These are phyloP conservation scores for Melieria crassipennis DNA, from an alignment of 2,888 invertebrate genomes.

Conservation along the genomic window DNA sequence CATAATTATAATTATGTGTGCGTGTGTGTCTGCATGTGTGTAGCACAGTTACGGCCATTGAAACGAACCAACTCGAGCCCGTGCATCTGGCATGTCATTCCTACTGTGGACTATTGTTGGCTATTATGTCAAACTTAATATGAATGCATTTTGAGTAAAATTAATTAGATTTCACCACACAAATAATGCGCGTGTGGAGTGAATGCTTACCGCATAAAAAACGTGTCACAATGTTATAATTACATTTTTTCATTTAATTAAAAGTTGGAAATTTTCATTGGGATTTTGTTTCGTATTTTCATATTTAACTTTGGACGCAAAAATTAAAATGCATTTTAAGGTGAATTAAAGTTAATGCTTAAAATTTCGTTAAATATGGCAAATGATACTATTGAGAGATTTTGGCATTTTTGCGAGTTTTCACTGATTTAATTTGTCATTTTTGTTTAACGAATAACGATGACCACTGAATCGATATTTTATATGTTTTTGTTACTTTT, in stretches of 20 bases:
- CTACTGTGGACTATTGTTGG: too few relatives aligned
- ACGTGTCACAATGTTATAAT: conserved; percentile 3
- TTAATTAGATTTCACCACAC: conserved; percentile 13
- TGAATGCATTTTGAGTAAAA: neutral
- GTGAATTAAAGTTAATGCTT: conserved; percentile 27
- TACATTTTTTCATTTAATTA: conserved; percentile 6
- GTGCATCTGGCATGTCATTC: too few relatives aligned
- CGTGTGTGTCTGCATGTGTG: neutral
- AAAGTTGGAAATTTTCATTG: neutral
- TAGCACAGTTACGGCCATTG: neutral
- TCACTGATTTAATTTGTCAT: conserved; percentile 33
- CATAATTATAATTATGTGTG: neutral
- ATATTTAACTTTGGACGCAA: conserved; percentile 1
- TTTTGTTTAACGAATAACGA: conserved; percentile 53
- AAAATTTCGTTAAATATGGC: conserved; percentile 34
- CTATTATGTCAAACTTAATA: too few relatives aligned
- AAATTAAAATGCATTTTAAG: conserved; percentile 28
- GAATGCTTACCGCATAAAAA: neutral
- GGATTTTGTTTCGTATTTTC: neutral
- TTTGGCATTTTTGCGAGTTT: conserved; percentile 32
- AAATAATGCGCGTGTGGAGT: neutral
- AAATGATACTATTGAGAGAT: conserved; percentile 36
- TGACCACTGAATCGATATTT: conserved; percentile 66
- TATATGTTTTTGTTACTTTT: conserved; percentile 48
- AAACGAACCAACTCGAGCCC: too few relatives aligned